Conservation (phyloP, 2,888 invertebrate species). For the Stenodera caucasica region DNA sequence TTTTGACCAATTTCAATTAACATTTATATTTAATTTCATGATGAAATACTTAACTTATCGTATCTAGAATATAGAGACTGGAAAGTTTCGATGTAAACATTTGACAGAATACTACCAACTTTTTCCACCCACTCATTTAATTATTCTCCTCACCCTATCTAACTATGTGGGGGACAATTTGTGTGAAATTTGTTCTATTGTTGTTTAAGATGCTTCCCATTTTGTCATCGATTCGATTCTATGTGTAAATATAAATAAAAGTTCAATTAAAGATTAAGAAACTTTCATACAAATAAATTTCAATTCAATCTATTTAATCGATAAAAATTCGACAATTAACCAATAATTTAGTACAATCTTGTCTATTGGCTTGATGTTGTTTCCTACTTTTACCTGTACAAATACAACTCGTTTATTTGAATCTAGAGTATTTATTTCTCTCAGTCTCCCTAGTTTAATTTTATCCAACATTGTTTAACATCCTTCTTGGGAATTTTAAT, state of each 20-base stretch:
- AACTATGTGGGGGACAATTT: no score
- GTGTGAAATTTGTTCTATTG: constrained; percentile 9
- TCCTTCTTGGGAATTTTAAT: constrained; percentile 53
- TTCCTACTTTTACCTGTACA: constrained; percentile 24
- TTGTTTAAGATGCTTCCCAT: neutral
- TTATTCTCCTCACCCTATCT: constrained; percentile 19
- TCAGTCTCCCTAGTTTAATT: constrained; percentile 48
- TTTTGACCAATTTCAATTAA: neutral
- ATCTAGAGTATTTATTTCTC: constrained; percentile 51
- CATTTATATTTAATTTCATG: neutral
- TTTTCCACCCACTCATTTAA: constrained; percentile 16
- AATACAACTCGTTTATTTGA: constrained; percentile 42
- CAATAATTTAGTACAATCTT: neutral
- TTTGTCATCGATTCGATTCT: constrained; percentile 11
- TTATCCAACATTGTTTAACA: constrained; percentile 50
- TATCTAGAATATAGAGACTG: neutral
- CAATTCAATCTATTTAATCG: no score
- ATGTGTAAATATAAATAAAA: constrained; percentile 10
- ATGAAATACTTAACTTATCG: neutral
- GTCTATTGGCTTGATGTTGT: neutral
- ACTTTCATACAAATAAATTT: no score
- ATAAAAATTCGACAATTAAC: no score
- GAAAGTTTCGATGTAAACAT: constrained; percentile 16
- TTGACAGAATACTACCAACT: constrained; percentile 9
- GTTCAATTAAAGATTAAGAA: constrained; percentile 16